phyloP scores from a whole-genome alignment of 2,888 invertebrate species.

The Arge pagana region DNA sequence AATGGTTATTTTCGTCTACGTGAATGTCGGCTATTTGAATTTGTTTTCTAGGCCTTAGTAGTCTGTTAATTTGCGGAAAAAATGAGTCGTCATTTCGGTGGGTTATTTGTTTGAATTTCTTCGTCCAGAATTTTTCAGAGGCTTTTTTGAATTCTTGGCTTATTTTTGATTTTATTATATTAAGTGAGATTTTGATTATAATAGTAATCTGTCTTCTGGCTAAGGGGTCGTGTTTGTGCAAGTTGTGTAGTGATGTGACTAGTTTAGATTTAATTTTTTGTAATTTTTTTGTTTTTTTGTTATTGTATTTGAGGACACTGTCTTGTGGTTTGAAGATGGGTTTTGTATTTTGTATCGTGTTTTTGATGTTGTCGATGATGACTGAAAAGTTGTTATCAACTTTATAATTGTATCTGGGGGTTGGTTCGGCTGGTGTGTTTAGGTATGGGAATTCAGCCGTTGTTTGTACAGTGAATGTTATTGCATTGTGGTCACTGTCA shows the following conservation, averaged over 20 bases:
- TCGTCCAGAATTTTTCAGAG: background rate
- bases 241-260: background rate
- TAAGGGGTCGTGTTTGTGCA: background rate
- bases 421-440: background rate
- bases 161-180: too few relatives aligned
- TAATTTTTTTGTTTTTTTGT: constrained; percentile 1
- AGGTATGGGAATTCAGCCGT: background rate
- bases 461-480: background rate
- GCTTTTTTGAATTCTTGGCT: too few relatives aligned
- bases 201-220: too few relatives aligned
- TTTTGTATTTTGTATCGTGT: background rate
- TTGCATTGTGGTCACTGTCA: constrained; percentile 15
- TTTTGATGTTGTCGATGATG: background rate
- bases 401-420: constrained; percentile 14
- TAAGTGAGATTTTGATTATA: too few relatives aligned
- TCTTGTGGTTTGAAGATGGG: too few relatives aligned
- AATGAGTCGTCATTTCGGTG: constrained; percentile 3
- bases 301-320: background rate
- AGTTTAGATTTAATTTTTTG: constrained; percentile 10
- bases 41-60: too few relatives aligned
- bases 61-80: constrained; percentile 18
- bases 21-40: constrained; percentile 2
- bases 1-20: background rate
- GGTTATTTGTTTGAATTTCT: constrained; percentile 9
- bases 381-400: background rate